Base-by-base conservation (phyloP, 2,888 invertebrate species). In the Aleiodes alternator region DNA sequence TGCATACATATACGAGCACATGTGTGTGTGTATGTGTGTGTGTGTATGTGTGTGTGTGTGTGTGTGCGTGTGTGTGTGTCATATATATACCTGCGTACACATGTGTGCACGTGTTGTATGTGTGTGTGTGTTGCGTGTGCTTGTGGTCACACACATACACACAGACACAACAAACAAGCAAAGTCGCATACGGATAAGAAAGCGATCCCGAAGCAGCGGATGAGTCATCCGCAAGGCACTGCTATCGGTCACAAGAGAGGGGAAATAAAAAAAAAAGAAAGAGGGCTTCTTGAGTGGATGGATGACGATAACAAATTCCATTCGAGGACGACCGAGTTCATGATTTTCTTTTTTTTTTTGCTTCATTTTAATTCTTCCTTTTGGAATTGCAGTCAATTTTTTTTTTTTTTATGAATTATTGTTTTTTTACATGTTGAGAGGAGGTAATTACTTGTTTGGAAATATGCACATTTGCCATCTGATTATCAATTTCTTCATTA, bases 181-280 rank as follows among this genome's bases (percentile, higher is more conserved):
- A 34, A 66, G 48, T 72, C 56, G n/a, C 38, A 29, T 59, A 76
- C 68, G 66, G 53, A 68, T 71, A 70, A 68, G 76, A 79, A 72
- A 75, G 72, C 71, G 68, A 74, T 74, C 69, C 69, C 69, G 73
- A 73, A 77, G 77, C 70, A 77, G 77, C 75, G 73, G 77, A 77
- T 80, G 80, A 80, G 78, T 80, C 80, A 80, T 77, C 80, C 70
- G 73, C 76, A 75, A 72, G 68, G 74, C 76, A 72, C 74, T 77
- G 72, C 77, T 72, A 71, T 70, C 68, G 77, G 77, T 75, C 73
- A 73, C 75, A 74, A 51, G 73, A n/a, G 50, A 7, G 34, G 38
- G 59, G 16, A 51, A 34, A 34, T 23, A 34, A 34, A 38, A 38
- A 23, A 56, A 29, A 16, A 29, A 34, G 53, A 14, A 16, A 14